These are phyloP conservation scores for Heliconius sara DNA, from an alignment of 2,888 invertebrate genomes.

Conservation along the genomic window DNA sequence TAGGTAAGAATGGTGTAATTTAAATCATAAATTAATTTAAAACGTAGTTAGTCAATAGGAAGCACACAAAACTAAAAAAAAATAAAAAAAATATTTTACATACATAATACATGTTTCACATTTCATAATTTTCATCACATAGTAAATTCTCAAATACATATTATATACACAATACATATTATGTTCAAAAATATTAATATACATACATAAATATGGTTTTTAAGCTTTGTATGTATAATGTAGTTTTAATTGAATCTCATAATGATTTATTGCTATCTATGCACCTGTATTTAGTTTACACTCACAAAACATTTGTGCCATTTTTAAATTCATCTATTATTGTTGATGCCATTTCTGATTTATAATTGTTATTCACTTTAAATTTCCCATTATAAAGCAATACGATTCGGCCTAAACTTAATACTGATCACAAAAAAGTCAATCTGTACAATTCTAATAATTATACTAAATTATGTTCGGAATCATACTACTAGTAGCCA, in stretches of 20 bases:
- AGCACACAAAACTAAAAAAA: not conserved
- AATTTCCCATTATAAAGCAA: conserved; percentile 23
- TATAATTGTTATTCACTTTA: not conserved
- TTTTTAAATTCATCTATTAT: conserved; percentile 9
- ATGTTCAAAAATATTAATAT: conserved; percentile 13
- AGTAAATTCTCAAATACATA: conserved; percentile 20
- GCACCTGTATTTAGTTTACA: conserved; percentile 24
- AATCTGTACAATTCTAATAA: conserved; percentile 41
- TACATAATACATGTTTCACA: conserved; percentile 10
- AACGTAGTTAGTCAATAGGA: not conserved
- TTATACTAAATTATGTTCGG: conserved; percentile 36
- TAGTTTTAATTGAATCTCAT: conserved; percentile 32
- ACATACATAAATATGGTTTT: conserved; percentile 27
- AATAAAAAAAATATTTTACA: conserved; percentile 2
- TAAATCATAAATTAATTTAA: not conserved
- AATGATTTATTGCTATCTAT: conserved; percentile 36
- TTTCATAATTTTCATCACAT: conserved; percentile 21
- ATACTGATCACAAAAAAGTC: conserved; percentile 47
- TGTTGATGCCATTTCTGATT: conserved; percentile 17
- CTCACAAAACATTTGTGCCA: conserved; percentile 34
- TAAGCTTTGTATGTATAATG: conserved; percentile 21
- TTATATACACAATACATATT: conserved; percentile 18
- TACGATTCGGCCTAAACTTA: conserved; percentile 38
- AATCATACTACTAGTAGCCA: conserved; percentile 41
- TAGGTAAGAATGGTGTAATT: not conserved